Percentiles rank a stretch among this genome's conserved stretches.
Evolutionary conservation across 1,140 invertebrate species (phyloP).

Genomic region (Ridgeia piscesae): DNA sequence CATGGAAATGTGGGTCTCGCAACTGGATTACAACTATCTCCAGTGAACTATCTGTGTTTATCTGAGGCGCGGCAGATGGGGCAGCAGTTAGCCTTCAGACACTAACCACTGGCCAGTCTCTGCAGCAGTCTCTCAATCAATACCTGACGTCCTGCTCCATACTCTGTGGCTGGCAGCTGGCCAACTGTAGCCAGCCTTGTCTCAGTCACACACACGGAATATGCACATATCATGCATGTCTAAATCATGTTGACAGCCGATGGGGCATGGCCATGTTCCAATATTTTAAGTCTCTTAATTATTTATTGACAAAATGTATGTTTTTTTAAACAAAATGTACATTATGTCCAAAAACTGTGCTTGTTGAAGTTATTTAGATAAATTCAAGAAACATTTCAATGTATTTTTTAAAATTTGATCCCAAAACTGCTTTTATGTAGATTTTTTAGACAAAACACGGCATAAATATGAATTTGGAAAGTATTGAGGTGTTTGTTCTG

Average conservation of each 20-base stretch:
- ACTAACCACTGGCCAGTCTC: not conserved
- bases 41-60: slow-evolving; percentile 1
- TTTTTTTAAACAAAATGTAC: no score
- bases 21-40: not conserved
- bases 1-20: not conserved
- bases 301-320: no score
- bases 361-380: not conserved
- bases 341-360: not conserved
- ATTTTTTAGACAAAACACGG: no score
- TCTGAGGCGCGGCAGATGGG: not conserved
- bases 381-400: no score
- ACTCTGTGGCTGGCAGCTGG: not conserved
- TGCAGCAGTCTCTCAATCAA: not conserved
- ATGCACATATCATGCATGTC: not conserved
- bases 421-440: no score
- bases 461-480: no score
- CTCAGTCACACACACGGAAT: not conserved
- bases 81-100: not conserved
- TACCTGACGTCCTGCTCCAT: not conserved
- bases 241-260: not conserved
- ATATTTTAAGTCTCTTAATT: not conserved
- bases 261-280: not conserved
- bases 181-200: not conserved
- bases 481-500: no score
- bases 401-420: no score